Conservation (phyloP, 2,113 vertebrate genomes). For the Indicator maculatus region DNA sequence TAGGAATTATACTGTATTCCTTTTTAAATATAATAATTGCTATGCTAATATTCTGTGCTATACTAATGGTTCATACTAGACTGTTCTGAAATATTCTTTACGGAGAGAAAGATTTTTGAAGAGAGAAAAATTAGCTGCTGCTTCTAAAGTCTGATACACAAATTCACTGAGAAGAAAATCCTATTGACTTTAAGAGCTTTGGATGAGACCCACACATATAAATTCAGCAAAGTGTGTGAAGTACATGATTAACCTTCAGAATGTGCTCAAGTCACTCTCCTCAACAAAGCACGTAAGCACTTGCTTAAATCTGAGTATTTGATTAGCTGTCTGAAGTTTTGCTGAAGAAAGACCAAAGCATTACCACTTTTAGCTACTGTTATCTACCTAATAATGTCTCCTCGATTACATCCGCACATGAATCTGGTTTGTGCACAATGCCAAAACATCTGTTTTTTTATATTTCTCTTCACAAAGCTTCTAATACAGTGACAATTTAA, state of each 20-base stretch:
- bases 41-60: background rate
- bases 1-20: background rate
- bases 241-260: conserved; percentile 56
- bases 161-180: background rate
- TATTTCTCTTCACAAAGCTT: background rate
- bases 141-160: conserved; percentile 1
- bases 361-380: background rate
- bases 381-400: background rate
- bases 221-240: conserved; percentile 27
- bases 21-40: conserved; percentile 28
- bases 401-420: background rate
- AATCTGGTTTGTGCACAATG: background rate
- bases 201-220: conserved; percentile 20
- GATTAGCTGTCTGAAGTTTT: conserved; percentile 51
- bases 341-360: conserved; percentile 29
- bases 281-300: conserved; percentile 22
- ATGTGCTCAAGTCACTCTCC: conserved; percentile 11
- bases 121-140: background rate
- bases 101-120: background rate
- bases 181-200: conserved; percentile 26
- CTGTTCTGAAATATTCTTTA: conserved; percentile 15
- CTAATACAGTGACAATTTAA: background rate
- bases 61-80: background rate
- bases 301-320: conserved; percentile 37
- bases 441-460: background rate